Percentiles rank a stretch among this genome's conserved stretches.
phyloP scores from a whole-genome alignment of 1,140 invertebrate genomes.

The Drosophila tristis region DNA sequence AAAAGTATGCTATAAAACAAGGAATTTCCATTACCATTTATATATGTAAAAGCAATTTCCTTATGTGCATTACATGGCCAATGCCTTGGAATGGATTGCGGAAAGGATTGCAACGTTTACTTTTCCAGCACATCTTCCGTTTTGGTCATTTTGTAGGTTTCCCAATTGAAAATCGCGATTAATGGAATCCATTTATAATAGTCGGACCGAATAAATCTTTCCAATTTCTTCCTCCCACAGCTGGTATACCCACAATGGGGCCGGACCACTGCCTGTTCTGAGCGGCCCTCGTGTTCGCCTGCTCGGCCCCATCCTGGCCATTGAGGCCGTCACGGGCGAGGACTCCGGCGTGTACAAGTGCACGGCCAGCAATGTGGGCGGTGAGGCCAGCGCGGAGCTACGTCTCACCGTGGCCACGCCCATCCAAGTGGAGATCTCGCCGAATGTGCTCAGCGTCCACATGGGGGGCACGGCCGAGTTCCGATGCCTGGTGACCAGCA shows the following conservation, averaged over 20 bases:
- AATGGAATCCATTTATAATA: constrained; percentile 41
- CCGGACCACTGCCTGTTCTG: constrained; percentile 87
- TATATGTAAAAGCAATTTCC: not conserved
- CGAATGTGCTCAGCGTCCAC: constrained; percentile 89
- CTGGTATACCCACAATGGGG: constrained; percentile 88
- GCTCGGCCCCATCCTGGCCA: constrained; percentile 88
- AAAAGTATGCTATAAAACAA: constrained; percentile 14
- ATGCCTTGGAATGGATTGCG: too few relatives aligned
- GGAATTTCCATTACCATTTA: constrained; percentile 23
- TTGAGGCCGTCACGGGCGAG: constrained; percentile 89
- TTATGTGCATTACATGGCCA: too few relatives aligned
- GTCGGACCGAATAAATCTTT: constrained; percentile 38
- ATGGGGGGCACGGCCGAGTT: constrained; percentile 91
- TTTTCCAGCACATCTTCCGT: constrained; percentile 24
- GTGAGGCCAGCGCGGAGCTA: constrained; percentile 89
- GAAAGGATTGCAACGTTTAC: too few relatives aligned
- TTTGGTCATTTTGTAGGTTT: constrained; percentile 13
- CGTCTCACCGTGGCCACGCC: constrained; percentile 88
- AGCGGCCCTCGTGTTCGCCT: constrained; percentile 88
- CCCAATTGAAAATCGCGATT: constrained; percentile 45
- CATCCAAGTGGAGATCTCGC: constrained; percentile 89
- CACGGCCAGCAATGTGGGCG: constrained; percentile 88
- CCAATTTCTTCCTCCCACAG: constrained; percentile 57
- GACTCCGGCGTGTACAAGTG: constrained; percentile 90
- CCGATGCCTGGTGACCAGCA: constrained; percentile 87